phyloP scores from a whole-genome alignment of 2,888 invertebrate species.

The Dastarcus helophoroides region DNA sequence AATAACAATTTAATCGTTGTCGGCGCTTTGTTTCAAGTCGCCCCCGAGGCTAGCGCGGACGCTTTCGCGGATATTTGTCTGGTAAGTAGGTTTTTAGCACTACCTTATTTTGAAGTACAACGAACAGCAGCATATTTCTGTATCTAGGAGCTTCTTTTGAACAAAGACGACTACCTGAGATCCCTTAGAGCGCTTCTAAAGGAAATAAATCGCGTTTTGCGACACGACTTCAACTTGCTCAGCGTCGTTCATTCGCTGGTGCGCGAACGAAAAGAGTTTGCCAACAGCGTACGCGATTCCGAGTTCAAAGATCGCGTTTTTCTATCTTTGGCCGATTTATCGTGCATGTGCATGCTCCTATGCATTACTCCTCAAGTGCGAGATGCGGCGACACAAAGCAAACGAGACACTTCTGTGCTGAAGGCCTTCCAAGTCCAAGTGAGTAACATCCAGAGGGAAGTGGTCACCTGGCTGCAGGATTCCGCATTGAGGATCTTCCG shows the following conservation, averaged over 20 bases:
- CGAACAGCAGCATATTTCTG: slow-evolving; percentile 5
- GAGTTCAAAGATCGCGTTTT: slow-evolving; percentile 77
- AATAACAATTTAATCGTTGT: slow-evolving; percentile 92
- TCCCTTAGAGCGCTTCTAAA: slow-evolving; percentile 75
- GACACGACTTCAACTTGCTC: slow-evolving; percentile 69
- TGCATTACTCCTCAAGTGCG: slow-evolving; percentile 61
- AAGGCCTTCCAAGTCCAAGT: slow-evolving; percentile 36
- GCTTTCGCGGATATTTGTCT: slow-evolving; percentile 74
- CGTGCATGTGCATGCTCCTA: slow-evolving; percentile 74
- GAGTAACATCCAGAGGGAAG: slow-evolving; percentile 69
- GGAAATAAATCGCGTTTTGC: slow-evolving; percentile 76
- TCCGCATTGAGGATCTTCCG: slow-evolving; percentile 64
- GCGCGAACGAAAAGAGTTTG: slow-evolving; percentile 49
- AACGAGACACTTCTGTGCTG: slow-evolving; percentile 40
- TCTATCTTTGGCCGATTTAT: slow-evolving; percentile 69
- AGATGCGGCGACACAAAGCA: slow-evolving; percentile 48
- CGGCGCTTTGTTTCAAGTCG: slow-evolving; percentile 75
- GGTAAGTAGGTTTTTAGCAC: slow-evolving; percentile 36
- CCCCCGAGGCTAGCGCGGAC: slow-evolving; percentile 70
- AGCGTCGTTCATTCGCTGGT: slow-evolving; percentile 71
- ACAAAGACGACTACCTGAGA: slow-evolving; percentile 82
- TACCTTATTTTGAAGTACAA: slow-evolving; percentile 1
- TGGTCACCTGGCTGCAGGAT: slow-evolving; percentile 81
- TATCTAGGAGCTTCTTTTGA: slow-evolving; percentile 68
- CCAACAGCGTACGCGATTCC: slow-evolving; percentile 47